These are phyloP conservation scores for Alviniconcha marisindica DNA, from an alignment of 1,140 invertebrate species.

Conservation along the genomic window DNA sequence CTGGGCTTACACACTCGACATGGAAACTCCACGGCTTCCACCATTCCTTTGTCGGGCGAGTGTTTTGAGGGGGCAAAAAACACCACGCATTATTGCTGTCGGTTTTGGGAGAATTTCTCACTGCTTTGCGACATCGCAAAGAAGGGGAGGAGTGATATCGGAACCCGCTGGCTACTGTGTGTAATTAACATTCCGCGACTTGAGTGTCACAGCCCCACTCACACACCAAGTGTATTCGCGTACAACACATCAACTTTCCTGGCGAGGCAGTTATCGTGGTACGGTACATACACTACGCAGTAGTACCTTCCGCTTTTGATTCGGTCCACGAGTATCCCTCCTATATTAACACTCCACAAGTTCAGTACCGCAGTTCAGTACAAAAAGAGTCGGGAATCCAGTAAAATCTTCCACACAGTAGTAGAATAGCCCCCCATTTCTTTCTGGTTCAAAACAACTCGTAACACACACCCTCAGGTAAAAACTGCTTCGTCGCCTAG, in stretches of 20 bases:
- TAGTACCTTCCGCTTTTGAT: no score
- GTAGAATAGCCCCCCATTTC: neutral
- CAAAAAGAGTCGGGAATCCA: neutral
- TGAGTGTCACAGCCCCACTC: neutral
- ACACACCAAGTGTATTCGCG: neutral
- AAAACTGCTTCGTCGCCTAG: neutral
- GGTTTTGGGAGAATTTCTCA: neutral
- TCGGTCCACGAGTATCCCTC: no score
- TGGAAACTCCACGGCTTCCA: no score
- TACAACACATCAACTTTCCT: neutral
- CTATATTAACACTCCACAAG: no score
- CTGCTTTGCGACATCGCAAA: neutral
- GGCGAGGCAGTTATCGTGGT: neutral
- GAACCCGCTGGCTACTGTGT: neutral
- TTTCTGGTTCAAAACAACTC: neutral
- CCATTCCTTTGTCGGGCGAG: neutral
- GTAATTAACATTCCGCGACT: slow-evolving; percentile 19
- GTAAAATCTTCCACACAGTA: neutral
- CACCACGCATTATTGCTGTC: neutral
- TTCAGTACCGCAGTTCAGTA: neutral
- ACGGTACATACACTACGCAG: no score
- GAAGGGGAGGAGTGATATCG: neutral
- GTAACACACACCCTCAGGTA: slow-evolving; percentile 24
- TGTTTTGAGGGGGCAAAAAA: neutral
- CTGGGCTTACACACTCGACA: no score